phyloP scores from a whole-genome alignment of 1,140 invertebrate genomes.

The Campoletis sonorensis region DNA sequence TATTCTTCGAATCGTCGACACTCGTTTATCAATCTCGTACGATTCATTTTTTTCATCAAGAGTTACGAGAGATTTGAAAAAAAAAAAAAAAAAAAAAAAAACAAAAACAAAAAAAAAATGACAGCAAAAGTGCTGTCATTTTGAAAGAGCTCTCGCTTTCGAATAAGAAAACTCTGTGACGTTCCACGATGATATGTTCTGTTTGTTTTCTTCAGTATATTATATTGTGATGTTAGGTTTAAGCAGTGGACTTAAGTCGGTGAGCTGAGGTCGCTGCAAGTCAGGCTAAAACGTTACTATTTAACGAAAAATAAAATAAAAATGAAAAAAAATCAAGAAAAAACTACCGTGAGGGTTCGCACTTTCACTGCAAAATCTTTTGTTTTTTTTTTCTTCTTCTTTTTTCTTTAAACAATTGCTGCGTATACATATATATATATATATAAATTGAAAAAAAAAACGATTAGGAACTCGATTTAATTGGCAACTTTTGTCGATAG shows the following conservation, averaged over 20 bases:
- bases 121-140: too few species aligned
- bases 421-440: background rate
- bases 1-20: background rate
- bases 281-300: constrained; percentile 60
- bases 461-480: constrained; percentile 22
- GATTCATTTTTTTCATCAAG: background rate
- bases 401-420: constrained; percentile 23
- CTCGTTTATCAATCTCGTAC: constrained; percentile 3
- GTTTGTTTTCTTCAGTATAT: constrained; percentile 69
- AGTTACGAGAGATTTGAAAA: background rate
- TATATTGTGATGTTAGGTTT: constrained; percentile 76
- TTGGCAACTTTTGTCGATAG: constrained; percentile 12
- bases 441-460: too few species aligned
- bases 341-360: constrained; percentile 36
- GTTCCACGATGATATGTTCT: constrained; percentile 62
- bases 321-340: constrained; percentile 49
- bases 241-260: constrained; percentile 71
- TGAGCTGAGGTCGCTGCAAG: constrained; percentile 74
- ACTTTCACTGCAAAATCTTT: constrained; percentile 58
- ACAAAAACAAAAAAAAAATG: too few species aligned
- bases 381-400: constrained; percentile 15
- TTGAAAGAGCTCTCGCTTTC: background rate
- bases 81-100: constrained; percentile 1
- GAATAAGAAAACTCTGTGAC: background rate
- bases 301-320: constrained; percentile 50